A percentile compares a stretch with the other conserved stretches of the same genome.
These are phyloP conservation scores for Sarcophaga peregrina DNA, from an alignment of 1,140 invertebrate species.

Conservation along the genomic window DNA sequence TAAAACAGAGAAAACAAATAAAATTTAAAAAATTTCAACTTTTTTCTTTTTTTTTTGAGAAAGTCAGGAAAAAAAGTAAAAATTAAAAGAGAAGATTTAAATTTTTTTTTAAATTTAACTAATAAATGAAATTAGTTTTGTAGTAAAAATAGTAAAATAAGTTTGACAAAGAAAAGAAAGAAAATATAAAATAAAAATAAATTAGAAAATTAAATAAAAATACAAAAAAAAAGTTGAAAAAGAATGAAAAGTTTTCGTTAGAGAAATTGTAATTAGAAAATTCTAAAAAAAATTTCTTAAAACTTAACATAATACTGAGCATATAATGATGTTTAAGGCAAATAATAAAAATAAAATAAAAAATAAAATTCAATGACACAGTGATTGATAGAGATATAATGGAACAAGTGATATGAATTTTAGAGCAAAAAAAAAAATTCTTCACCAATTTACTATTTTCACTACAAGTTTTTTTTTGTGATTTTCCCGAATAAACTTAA, in stretches of 20 bases:
- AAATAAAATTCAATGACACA: not conserved
- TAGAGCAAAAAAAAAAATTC: not conserved
- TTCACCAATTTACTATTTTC: conserved; percentile 43
- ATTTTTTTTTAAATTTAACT: not conserved
- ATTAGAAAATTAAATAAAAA: conserved; percentile 52
- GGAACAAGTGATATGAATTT: not conserved
- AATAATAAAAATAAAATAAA: conserved; percentile 12
- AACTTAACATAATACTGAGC: conserved; percentile 45
- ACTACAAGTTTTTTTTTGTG: conserved; percentile 9
- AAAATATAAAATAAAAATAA: conserved; percentile 36
- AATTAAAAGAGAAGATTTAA: not conserved
- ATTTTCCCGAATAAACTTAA: not conserved
- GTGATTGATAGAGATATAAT: not conserved
- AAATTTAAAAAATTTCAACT: conserved; percentile 18
- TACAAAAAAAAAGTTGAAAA: conserved; percentile 49
- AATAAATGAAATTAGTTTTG: not conserved
- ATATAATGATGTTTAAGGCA: conserved; percentile 25
- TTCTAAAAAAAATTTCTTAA: conserved; percentile 17
- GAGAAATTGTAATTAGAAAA: no score
- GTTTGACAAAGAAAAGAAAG: conserved; percentile 30
- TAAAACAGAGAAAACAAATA: conserved; percentile 39
- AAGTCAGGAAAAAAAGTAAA: not conserved
- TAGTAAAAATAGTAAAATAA: conserved; percentile 45
- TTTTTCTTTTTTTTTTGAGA: not conserved
- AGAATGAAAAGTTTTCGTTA: not conserved